These are phyloP conservation scores for Nephrotoma flavescens DNA, from an alignment of 2,888 invertebrate genomes.

Conservation along the genomic window DNA sequence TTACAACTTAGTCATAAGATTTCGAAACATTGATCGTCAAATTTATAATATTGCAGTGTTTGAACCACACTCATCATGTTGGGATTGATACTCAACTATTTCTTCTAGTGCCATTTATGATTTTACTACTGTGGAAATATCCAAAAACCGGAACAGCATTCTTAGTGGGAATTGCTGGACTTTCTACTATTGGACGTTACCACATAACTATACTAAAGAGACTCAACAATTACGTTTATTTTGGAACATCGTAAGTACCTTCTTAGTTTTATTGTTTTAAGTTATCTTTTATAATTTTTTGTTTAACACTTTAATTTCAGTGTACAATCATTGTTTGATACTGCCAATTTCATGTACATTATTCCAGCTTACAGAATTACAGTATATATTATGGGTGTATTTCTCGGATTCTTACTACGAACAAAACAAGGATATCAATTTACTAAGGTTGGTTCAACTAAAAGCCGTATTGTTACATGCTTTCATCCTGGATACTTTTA, in stretches of 20 bases:
- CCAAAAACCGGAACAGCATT: slow-evolving; percentile 37
- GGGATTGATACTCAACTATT: slow-evolving; percentile 58
- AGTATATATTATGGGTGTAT: slow-evolving; percentile 52
- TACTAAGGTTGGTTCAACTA: slow-evolving; percentile 11
- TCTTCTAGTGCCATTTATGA: slow-evolving; percentile 42
- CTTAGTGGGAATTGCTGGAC: slow-evolving; percentile 33
- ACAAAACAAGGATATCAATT: slow-evolving; percentile 33
- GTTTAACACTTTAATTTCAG: slow-evolving; percentile 27
- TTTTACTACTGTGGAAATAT: slow-evolving; percentile 42
- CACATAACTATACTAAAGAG: slow-evolving; percentile 42
- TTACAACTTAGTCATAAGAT: not conserved
- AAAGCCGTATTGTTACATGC: too few relatives aligned
- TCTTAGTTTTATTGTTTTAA: slow-evolving; percentile 9
- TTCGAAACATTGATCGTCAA: not conserved
- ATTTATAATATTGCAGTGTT: slow-evolving; percentile 33
- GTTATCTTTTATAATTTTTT: not conserved
- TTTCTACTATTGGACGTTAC: slow-evolving; percentile 45
- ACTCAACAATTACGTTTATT: slow-evolving; percentile 50
- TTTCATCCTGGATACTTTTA: too few relatives aligned
- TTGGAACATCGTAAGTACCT: slow-evolving; percentile 48
- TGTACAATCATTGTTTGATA: slow-evolving; percentile 46
- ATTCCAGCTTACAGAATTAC: slow-evolving; percentile 49
- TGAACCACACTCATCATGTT: slow-evolving; percentile 56
- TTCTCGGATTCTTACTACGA: slow-evolving; percentile 42
- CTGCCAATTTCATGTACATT: slow-evolving; percentile 53